phyloP scores from a whole-genome alignment of 2,888 invertebrate species.

The Dexiosoma caninum region DNA sequence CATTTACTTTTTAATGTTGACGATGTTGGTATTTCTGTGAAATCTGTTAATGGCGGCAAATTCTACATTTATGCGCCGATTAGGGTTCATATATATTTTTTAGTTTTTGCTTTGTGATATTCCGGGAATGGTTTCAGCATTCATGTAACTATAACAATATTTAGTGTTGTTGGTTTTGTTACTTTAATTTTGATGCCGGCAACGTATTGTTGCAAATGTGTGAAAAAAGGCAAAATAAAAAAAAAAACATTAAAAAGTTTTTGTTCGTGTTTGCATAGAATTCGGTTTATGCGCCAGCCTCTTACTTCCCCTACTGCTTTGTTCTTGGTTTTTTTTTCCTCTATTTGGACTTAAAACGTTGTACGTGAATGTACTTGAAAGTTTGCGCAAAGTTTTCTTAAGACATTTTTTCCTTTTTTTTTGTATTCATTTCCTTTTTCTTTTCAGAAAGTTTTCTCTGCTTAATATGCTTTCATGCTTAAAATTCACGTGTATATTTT shows the following conservation, averaged over 20 bases:
- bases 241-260: conserved; percentile 33
- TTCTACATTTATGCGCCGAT: conserved; percentile 48
- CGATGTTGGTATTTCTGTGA: neutral
- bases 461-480: conserved; percentile 39
- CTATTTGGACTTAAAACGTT: conserved; percentile 25
- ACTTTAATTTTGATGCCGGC: conserved; percentile 3
- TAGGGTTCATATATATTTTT: conserved; percentile 23
- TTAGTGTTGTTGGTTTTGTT: neutral
- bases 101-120: conserved; percentile 13
- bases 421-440: conserved; percentile 10
- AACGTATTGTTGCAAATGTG: conserved; percentile 46
- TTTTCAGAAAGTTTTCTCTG: neutral
- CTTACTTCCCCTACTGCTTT: neutral
- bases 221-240: neutral
- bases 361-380: conserved; percentile 56
- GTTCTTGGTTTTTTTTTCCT: neutral
- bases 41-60: conserved; percentile 46
- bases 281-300: conserved; percentile 27
- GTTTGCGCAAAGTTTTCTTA: conserved; percentile 54
- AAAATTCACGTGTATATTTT: conserved; percentile 48
- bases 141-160: neutral
- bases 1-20: neutral
- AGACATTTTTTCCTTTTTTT: conserved; percentile 24
- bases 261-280: conserved; percentile 39
- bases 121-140: neutral